Base-by-base conservation (phyloP, 2,113 vertebrate genomes). In the Engraulis encrasicolus region DNA sequence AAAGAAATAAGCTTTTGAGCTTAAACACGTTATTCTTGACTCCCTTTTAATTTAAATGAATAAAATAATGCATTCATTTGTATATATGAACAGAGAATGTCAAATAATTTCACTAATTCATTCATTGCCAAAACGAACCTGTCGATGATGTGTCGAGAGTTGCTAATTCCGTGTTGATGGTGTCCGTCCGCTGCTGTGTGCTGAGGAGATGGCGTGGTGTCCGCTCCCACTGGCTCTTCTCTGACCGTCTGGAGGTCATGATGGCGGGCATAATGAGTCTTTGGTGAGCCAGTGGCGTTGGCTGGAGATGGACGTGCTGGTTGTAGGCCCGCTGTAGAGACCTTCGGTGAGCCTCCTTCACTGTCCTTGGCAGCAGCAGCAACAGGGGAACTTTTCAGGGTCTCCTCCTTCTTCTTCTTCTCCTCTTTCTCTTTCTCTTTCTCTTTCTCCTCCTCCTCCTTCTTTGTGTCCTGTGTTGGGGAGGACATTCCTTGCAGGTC, bases 401-500 rank as follows among this genome's bases (percentile, higher is more conserved):
- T 18, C 92, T 85, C 11, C 86, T 31, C 82, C 80, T 50, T 45
- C 86, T 18, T 89, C 88, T 34, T 90, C 92, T 83, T 45, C 80
- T 91, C 74, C 80, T 89, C 61, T 31, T 74, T 7, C 91, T 71
- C 15, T 85, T 11, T 91, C 0, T 90, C 92, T 83, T 83, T 89
- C 40, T 48, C 34, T 37, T 81, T 89, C 54, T 82, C 79, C 17
- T 48, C 50, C 19, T 3, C 12, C 2, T 52, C 50, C 50, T 52
- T 52, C 7, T 12, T 15, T 52, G 1, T 66, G 11, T 81, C 86
- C 1, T 45, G 83, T 37, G 17, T 84, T 6, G 6, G 83, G 80
- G 84, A 89, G 1, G 82, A 90, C 1, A 0, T 80, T 36, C 92
- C 86, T 80, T 96, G 93, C 6, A 96, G 87, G 86, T 97, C 96